phyloP scores from a whole-genome alignment of 1,140 invertebrate species.

The Trachymyrmex septentrionalis region DNA sequence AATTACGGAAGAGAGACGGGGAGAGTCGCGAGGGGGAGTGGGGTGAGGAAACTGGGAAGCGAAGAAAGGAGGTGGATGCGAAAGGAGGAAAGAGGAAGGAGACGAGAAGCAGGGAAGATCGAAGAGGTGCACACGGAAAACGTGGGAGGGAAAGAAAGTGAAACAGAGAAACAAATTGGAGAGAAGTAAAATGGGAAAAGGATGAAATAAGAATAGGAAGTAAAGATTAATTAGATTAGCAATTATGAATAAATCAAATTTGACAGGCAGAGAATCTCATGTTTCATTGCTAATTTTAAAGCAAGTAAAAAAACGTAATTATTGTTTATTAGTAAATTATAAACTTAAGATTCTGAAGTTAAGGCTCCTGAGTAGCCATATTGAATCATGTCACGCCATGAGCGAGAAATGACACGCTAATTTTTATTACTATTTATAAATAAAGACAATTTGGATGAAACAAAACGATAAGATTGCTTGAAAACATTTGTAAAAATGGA shows the following conservation, averaged over 20 bases:
- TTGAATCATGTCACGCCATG: no score
- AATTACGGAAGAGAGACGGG: conserved; percentile 56
- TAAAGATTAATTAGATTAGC: background rate
- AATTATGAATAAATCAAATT: background rate
- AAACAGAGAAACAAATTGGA: background rate
- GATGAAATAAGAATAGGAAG: background rate
- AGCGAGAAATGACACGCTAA: no score
- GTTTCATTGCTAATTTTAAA: background rate
- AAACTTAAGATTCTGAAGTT: background rate
- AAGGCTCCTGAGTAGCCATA: no score
- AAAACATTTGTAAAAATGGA: no score
- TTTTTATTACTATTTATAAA: no score
- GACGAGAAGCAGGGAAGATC: conserved; percentile 13
- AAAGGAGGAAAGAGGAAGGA: conserved; percentile 24
- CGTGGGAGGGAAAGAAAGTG: conserved; percentile 1
- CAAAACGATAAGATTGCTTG: no score
- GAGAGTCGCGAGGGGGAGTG: conserved; percentile 50
- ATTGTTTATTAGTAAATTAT: background rate
- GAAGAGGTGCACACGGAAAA: conserved; percentile 10
- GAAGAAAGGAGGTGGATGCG: background rate
- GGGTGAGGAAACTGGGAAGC: conserved; percentile 1
- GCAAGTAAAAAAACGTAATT: background rate
- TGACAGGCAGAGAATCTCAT: background rate
- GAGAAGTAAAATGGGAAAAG: conserved; percentile 24
- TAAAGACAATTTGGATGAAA: no score